These are phyloP conservation scores for Ichneumoninae sp. DNA, from an alignment of 2,888 invertebrate species.

Conservation along the genomic window DNA sequence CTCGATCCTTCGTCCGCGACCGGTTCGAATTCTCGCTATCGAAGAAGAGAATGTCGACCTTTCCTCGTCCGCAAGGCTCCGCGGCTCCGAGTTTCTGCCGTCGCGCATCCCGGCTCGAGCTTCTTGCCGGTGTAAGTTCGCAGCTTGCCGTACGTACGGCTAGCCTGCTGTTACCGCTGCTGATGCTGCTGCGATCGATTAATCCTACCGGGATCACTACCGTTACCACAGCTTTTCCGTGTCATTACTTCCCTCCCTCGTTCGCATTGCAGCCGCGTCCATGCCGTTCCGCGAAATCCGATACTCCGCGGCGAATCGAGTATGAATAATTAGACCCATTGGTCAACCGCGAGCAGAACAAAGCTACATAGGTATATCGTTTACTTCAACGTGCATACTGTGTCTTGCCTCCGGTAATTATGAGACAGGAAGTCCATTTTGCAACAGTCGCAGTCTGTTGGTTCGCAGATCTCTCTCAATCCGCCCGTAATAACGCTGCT, in stretches of 20 bases:
- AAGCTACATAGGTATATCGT: not conserved
- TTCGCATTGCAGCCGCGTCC: constrained; percentile 22
- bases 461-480: not conserved
- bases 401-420: constrained; percentile 34
- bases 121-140: constrained; percentile 9
- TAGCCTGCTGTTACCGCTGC: constrained; percentile 3
- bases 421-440: constrained; percentile 55
- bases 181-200: constrained; percentile 54
- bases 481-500: constrained; percentile 6
- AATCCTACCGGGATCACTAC: constrained; percentile 54
- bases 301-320: constrained; percentile 38
- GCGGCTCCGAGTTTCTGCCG: constrained; percentile 7
- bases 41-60: constrained; percentile 67
- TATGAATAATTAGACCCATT: constrained; percentile 59
- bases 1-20: constrained; percentile 63
- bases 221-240: constrained; percentile 68
- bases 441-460: constrained; percentile 33
- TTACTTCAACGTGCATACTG: not conserved
- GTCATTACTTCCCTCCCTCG: constrained; percentile 45
- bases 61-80: constrained; percentile 50
- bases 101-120: not conserved
- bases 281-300: constrained; percentile 44
- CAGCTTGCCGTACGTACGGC: constrained; percentile 24
- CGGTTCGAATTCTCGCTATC: constrained; percentile 78
- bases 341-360: constrained; percentile 48